Evolutionary conservation across 2,888 invertebrate species (phyloP).

Genomic region (Diarsia dahlii): DNA sequence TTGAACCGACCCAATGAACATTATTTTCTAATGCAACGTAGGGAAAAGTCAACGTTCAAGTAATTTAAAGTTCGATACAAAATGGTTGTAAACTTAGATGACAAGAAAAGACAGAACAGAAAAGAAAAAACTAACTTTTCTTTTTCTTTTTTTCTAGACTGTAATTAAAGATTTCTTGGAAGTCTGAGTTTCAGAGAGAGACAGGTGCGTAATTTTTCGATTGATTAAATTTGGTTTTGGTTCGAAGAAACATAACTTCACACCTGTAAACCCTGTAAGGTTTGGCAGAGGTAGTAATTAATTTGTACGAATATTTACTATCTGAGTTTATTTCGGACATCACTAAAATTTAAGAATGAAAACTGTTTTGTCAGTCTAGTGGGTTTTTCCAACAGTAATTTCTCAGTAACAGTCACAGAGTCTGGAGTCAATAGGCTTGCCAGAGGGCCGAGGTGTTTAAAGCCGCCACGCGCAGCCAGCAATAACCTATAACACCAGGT

Average conservation of each 20-base stretch:
- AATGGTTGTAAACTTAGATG: not conserved
- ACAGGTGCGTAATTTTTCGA: not conserved
- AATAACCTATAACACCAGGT: too few relatives aligned
- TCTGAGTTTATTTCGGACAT: not conserved
- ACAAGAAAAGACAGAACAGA: too few relatives aligned
- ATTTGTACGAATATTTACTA: not conserved
- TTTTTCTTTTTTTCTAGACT: not conserved
- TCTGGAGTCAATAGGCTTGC: too few relatives aligned
- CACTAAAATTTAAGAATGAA: not conserved
- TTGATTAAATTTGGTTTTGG: not conserved
- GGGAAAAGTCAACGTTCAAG: slow-evolving; percentile 15
- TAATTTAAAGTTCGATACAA: slow-evolving; percentile 44
- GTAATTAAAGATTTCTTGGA: not conserved
- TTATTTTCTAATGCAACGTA: slow-evolving; percentile 2
- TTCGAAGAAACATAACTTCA: not conserved
- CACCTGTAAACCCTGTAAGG: too few relatives aligned
- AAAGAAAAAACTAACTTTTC: not conserved
- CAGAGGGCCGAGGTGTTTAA: too few relatives aligned
- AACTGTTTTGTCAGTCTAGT: not conserved
- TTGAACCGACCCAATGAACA: not conserved
- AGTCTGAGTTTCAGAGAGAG: not conserved
- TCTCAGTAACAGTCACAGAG: too few relatives aligned
- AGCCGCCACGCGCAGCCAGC: too few relatives aligned
- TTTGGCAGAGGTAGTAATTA: not conserved
- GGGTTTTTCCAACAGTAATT: not conserved